Percentiles rank a stretch among this genome's conserved stretches.
Conservation (phyloP, 2,113 vertebrate species). For the Atrichornis clamosus region DNA sequence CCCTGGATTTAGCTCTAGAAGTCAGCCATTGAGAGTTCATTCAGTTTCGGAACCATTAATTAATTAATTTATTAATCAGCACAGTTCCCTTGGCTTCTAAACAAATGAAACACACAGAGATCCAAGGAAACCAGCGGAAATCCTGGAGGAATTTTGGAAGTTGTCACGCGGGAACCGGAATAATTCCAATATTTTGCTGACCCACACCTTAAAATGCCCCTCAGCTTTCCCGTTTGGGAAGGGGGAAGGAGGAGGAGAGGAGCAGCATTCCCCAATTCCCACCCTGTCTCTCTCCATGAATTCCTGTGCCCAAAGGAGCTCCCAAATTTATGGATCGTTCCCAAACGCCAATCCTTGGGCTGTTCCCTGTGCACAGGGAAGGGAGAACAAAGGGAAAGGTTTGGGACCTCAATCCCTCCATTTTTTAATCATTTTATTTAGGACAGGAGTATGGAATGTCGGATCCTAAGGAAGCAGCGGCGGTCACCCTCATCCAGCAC, state of each 20-base stretch:
- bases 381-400: background rate
- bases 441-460: background rate
- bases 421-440: background rate
- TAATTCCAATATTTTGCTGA: background rate
- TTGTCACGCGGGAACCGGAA: rapidly evolving
- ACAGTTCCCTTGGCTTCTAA: background rate
- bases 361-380: background rate
- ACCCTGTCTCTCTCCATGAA: background rate
- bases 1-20: no score
- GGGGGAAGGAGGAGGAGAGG: background rate
- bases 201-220: background rate
- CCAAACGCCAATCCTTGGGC: background rate
- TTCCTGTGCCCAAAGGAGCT: rapidly evolving
- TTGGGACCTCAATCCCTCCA: background rate
- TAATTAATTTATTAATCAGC: no score
- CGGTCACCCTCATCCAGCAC: background rate
- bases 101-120: background rate
- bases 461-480: background rate
- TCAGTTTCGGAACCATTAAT: no score
- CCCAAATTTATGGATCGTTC: background rate
- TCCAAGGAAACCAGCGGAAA: background rate
- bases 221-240: background rate
- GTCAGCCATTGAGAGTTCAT: no score
- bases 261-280: background rate
- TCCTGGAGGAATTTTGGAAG: background rate